A percentile compares a stretch with the other conserved stretches of the same genome.
These are phyloP conservation scores for Notothenia coriiceps DNA, from an alignment of 2,113 vertebrate species.

Conservation along the genomic window DNA sequence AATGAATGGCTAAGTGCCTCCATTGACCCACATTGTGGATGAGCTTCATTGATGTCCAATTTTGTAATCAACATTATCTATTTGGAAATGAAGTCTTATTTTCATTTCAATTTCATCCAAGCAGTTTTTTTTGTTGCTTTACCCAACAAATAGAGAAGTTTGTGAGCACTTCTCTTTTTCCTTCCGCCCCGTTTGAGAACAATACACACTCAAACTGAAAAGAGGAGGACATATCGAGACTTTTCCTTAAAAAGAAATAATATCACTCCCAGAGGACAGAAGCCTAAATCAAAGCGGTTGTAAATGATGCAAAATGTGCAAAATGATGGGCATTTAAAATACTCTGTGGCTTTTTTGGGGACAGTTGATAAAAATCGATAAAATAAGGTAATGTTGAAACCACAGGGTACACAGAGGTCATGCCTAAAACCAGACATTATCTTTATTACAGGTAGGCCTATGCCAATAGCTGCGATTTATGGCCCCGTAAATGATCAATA, in stretches of 20 bases:
- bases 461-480: conserved; percentile 71
- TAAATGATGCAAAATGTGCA: conserved; percentile 14
- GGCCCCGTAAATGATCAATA: conserved; percentile 57
- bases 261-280: not conserved
- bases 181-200: not conserved
- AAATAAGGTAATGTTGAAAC: conserved; percentile 45
- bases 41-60: not conserved
- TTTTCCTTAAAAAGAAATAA: not conserved
- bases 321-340: conserved; percentile 20
- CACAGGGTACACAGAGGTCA: conserved; percentile 64
- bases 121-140: not conserved
- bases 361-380: conserved; percentile 47
- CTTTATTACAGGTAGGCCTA: conserved; percentile 71
- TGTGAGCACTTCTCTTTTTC: conserved; percentile 14
- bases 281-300: not conserved
- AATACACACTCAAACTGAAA: not conserved
- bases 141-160: conserved; percentile 12
- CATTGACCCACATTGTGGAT: conserved; percentile 44
- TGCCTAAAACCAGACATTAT: conserved; percentile 56
- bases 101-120: not conserved
- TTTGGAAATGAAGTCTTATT: not conserved
- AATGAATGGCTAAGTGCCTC: conserved; percentile 25
- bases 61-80: not conserved
- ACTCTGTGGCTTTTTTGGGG: conserved; percentile 26
- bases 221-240: not conserved